Percentiles rank a stretch among this genome's conserved stretches.
Conservation (phyloP, 2,888 invertebrate species). For the Tineola bisselliella region DNA sequence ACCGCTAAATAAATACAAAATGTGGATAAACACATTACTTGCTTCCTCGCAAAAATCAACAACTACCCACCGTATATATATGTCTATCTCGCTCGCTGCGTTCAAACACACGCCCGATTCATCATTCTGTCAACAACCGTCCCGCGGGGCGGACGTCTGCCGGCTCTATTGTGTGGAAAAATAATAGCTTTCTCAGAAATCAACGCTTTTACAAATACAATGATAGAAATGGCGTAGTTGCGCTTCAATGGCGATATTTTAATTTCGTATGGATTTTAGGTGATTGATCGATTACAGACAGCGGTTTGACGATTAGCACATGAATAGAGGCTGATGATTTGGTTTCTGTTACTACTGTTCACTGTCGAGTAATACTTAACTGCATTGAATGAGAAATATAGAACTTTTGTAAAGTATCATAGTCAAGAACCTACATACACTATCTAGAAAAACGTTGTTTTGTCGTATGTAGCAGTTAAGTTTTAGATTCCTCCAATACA, state of each 20-base stretch:
- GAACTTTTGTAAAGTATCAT: too few relatives aligned
- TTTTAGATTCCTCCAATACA: too few relatives aligned
- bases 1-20: neutral
- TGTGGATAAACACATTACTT: neutral
- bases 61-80: constrained; percentile 5
- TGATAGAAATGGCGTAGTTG: neutral
- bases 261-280: neutral
- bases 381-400: too few relatives aligned
- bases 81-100: neutral
- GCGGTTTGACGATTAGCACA: neutral
- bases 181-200: constrained; percentile 9
- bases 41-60: constrained; percentile 5
- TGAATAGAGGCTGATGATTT: neutral
- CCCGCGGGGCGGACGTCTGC: constrained; percentile 26
- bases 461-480: too few relatives aligned
- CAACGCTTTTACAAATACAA: constrained; percentile 3
- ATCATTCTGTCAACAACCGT: constrained; percentile 41
- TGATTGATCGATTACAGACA: neutral
- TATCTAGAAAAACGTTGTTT: too few relatives aligned
- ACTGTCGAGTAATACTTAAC: too few relatives aligned
- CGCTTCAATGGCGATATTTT: neutral
- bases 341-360: too few relatives aligned
- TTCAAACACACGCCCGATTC: constrained; percentile 25
- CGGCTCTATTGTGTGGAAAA: neutral
- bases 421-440: too few relatives aligned